phyloP scores from a whole-genome alignment of 2,888 invertebrate species.

The Trichogramma dendrolimi region DNA sequence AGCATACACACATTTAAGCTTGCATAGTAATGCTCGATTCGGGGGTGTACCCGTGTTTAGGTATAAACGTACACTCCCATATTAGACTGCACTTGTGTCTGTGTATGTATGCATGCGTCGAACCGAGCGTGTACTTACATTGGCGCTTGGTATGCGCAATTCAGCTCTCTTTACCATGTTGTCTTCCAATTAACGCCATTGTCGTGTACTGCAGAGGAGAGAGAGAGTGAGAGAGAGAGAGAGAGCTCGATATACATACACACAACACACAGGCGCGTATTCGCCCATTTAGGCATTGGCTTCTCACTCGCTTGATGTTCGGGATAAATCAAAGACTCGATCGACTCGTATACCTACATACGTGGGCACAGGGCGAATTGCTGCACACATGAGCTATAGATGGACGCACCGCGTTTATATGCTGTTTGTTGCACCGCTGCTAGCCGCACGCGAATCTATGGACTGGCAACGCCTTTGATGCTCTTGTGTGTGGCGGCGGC shows the following conservation, averaged over 20 bases:
- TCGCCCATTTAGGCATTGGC: constrained; percentile 9
- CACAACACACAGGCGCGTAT: constrained; percentile 30
- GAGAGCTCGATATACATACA: constrained; percentile 9
- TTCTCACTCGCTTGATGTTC: neutral
- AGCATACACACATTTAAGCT: no score
- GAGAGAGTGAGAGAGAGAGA: no score
- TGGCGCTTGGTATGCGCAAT: constrained; percentile 32
- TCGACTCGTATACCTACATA: neutral
- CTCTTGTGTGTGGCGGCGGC: no score
- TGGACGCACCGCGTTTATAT: no score
- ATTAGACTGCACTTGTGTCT: neutral
- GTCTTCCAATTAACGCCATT: constrained; percentile 49
- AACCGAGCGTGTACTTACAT: neutral
- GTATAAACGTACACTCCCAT: no score
- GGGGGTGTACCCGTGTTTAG: no score
- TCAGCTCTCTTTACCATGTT: constrained; percentile 37
- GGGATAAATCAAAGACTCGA: neutral
- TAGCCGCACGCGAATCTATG: no score
- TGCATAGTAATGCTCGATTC: no score
- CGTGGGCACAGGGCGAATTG: neutral
- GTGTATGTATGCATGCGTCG: neutral
- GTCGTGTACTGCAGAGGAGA: constrained; percentile 26
- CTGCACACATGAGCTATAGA: neutral
- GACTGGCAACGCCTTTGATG: no score
- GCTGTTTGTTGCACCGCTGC: no score